Conservation (phyloP, 2,888 invertebrate species). For the Dermolepida albohirtum region DNA sequence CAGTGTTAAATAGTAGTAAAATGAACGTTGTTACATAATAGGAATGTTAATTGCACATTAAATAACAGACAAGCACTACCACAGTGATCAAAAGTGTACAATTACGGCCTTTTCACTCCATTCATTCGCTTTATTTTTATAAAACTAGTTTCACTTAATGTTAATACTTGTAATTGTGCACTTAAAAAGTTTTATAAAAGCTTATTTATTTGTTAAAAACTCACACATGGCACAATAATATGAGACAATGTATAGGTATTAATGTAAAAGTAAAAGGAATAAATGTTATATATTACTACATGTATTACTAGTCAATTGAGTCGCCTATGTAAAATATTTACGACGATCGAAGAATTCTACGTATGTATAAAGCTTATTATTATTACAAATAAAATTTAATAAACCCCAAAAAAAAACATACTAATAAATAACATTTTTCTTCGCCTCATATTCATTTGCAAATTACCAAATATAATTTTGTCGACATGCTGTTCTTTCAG, state of each 20-base stretch:
- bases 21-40: conserved; percentile 26
- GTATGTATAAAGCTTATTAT: conserved; percentile 47
- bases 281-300: conserved; percentile 56
- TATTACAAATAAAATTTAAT: conserved; percentile 23
- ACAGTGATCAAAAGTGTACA: conserved; percentile 36
- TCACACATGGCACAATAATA: conserved; percentile 65
- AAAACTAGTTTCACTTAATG: conserved; percentile 8
- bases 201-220: conserved; percentile 50
- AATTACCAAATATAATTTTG: conserved; percentile 25
- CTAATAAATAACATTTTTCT: conserved; percentile 4
- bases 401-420: conserved; percentile 42
- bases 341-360: conserved; percentile 46
- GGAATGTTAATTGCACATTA: conserved; percentile 19
- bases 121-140: conserved; percentile 13
- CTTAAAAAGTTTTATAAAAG: conserved; percentile 25
- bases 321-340: conserved; percentile 56
- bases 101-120: conserved; percentile 26
- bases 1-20: not conserved
- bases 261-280: conserved; percentile 53
- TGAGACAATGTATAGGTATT: conserved; percentile 64
- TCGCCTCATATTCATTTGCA: conserved; percentile 15
- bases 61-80: conserved; percentile 36
- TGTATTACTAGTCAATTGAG: conserved; percentile 64
- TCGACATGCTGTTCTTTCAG: conserved; percentile 14
- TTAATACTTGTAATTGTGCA: conserved; percentile 25